Conservation (phyloP, 1,140 invertebrate species). For the Dendrolimus punctatus region DNA sequence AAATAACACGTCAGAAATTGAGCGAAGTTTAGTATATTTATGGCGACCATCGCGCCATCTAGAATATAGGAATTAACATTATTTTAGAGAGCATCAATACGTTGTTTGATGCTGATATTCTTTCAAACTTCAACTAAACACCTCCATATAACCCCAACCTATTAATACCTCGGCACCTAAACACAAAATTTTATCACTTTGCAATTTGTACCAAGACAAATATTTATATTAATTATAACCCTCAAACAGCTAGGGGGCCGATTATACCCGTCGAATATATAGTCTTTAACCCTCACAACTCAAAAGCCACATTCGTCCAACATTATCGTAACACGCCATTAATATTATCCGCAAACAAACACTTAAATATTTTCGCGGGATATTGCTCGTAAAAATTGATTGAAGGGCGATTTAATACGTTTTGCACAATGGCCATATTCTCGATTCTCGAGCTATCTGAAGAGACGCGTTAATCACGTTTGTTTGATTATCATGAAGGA, state of each 20-base stretch:
- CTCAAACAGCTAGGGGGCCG: constrained; percentile 18
- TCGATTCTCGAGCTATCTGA: no score
- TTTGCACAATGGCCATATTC: constrained; percentile 22
- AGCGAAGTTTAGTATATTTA: no score
- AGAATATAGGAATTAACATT: no score
- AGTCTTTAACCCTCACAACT: constrained; percentile 5
- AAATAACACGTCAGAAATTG: no score
- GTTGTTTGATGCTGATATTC: neutral
- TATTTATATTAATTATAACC: constrained; percentile 48
- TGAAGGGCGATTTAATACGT: constrained; percentile 53
- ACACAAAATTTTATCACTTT: constrained; percentile 14
- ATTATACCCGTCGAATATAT: constrained; percentile 7
- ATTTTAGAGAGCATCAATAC: no score
- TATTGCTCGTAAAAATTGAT: constrained; percentile 66
- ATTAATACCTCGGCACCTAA: neutral
- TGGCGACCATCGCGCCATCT: no score
- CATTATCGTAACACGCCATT: constrained; percentile 48
- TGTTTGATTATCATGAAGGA: no score
- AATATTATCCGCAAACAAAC: constrained; percentile 64
- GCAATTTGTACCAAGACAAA: constrained; percentile 22
- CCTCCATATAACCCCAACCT: neutral
- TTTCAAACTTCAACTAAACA: neutral
- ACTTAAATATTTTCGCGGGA: constrained; percentile 68
- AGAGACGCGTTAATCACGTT: no score
- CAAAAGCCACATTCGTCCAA: constrained; percentile 29